Conservation (phyloP, 2,888 invertebrate genomes). For the Ferrisia virgata region DNA sequence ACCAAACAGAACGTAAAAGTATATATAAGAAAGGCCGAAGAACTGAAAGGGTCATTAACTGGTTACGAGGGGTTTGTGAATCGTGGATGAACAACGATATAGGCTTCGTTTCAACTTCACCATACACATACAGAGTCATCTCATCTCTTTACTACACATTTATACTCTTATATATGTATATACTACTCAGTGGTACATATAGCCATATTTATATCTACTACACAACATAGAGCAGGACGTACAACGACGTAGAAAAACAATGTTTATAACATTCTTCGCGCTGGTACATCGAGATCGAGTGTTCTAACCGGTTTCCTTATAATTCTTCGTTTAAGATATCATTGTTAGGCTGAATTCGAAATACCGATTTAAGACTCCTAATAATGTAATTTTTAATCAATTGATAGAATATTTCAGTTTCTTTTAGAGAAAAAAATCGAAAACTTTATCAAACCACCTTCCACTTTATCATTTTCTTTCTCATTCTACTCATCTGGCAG, state of each 20-base stretch:
- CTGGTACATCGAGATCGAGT: background rate
- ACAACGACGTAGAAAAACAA: background rate
- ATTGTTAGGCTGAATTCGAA: background rate
- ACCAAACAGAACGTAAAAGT: background rate
- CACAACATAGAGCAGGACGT: background rate
- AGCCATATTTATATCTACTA: no score
- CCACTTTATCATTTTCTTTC: no score
- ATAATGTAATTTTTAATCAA: background rate
- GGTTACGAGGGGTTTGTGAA: slow-evolving; percentile 24
- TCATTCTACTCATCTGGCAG: no score
- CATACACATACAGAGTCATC: background rate
- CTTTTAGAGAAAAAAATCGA: no score
- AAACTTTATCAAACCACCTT: no score
- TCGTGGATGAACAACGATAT: background rate
- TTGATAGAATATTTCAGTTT: background rate
- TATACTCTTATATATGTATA: background rate
- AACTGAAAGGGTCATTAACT: slow-evolving; percentile 28
- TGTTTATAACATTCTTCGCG: slow-evolving; percentile 25
- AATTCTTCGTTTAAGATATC: background rate
- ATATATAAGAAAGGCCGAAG: background rate
- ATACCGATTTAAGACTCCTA: no score
- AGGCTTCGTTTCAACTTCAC: background rate
- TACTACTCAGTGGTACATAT: background rate
- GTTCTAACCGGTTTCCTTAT: slow-evolving; percentile 1
- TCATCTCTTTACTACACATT: background rate